Base-by-base conservation (phyloP, 2,797 vertebrate species). In the Hypotaenidia okinawae region DNA sequence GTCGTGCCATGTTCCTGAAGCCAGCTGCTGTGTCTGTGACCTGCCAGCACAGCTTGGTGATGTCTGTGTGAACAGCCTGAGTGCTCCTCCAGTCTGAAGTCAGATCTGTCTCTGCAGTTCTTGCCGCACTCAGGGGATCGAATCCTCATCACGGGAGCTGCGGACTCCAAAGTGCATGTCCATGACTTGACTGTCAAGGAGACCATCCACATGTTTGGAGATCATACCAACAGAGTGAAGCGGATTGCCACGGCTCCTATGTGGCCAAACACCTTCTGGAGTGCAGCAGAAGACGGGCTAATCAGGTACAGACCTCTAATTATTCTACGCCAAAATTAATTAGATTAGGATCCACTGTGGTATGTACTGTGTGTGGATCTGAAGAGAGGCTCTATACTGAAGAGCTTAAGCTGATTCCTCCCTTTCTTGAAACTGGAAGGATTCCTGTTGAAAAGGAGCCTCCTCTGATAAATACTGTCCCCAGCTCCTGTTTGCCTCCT, bases 191-290 rank as follows among this genome's bases (percentile, higher is more conserved):
- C 98, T 1, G 99, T 98, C 68, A 99, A 99, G 97, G 99, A 99
- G 97, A 99, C 99, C 17, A 99, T 99, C 97, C 99, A 99, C 94
- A 99, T 99, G 98, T 99, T 99, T 98, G 99, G 99, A 57, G 99
- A 99, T 91, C 99, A 99, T 93, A 99, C 99, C 43, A 99, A 99
- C 97, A 97, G 99, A 45, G 99, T 99, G 32, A 99, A 99, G 92
- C 98, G 99, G 64, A 99, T 99, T 6, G 99, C 99, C 93, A 99
- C 99, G 0, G 99, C 99, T 4, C 99, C 99, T 87, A 99, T 99
- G 99, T 99, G 99, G 99, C 99, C 99, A 47, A 99, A 99, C 98
- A 99, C 99, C 10, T 99, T 99, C 98, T 99, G 99, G 99, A 99
- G 99, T 22, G 99, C 99, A 14, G 99, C 99, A 1, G 99, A 99